Base-by-base conservation (phyloP, 2,797 vertebrate species). In the Numenius phaeopus region DNA sequence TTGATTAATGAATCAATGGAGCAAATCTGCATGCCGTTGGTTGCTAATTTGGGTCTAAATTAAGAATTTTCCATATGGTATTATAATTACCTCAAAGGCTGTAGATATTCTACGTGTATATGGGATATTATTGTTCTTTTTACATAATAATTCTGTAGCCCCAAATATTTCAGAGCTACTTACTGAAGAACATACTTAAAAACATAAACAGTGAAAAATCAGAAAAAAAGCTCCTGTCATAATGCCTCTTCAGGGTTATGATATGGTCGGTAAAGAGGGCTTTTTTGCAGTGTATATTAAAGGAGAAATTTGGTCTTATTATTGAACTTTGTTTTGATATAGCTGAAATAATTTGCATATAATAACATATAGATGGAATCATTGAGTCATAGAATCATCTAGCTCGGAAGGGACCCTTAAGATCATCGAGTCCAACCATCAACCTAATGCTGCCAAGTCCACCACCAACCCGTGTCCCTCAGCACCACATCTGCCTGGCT, bases 241-340 rank as follows among this genome's bases (percentile, higher is more conserved):
- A 80, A 54, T 65, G 15, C 9, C 20, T 55, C 6, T 64, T 84
- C 26, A n/a, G 5, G 0, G 0, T 69, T 50, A 27, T 3, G 30
- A n/a, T 50, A 5, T 20, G 23, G 59, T 76, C 64, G 9, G 18
- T 47, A 71, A 87, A 91, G 3, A 5, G 34, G 39, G 7, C 2
- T n/a, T 47, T 73, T 83, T 70, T 32, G 12, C 21, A 26, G 19
- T 0, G 0, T 50, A 47, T 34, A 4, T 67, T 67, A 50, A 5
- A 61, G 50, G 34, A 79, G 4, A 67, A 70, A 34, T 47, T 39
- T 0, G 2, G 3, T 44, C 67, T 71, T 75, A 39, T 58, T 49
- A 72, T 11, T 67, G 42, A 83, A 73, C 11, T 66, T 83, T 54
- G 20, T 77, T 92, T 95, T 67, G 26, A 65, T 24, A 32, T 57